Conservation (phyloP, 2,888 invertebrate species). For the Rotaria macrura region DNA sequence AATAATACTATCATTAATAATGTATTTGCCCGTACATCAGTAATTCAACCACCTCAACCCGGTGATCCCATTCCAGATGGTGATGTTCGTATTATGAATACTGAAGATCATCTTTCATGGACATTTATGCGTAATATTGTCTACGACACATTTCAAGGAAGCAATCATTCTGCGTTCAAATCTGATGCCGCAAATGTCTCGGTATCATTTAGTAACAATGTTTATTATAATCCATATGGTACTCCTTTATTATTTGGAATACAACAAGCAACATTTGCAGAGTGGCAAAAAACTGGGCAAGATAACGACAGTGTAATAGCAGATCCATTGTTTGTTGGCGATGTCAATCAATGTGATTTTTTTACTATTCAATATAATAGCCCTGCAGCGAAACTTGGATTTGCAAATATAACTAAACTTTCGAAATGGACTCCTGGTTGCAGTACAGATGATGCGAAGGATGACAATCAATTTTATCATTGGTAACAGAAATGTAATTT, state of each 20-base stretch:
- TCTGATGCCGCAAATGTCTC: neutral
- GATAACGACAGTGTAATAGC: neutral
- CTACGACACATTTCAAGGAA: neutral
- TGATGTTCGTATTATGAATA: neutral
- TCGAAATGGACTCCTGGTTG: neutral
- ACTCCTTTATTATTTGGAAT: neutral
- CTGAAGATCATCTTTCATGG: neutral
- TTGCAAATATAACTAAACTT: neutral
- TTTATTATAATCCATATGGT: neutral
- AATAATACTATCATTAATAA: neutral
- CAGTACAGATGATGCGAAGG: too few species aligned
- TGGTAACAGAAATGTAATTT: too few species aligned
- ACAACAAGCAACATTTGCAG: neutral
- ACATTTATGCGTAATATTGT: neutral
- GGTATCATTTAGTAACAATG: neutral
- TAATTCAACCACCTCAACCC: too few species aligned
- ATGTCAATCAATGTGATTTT: neutral
- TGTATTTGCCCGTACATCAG: neutral
- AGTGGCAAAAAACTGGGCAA: neutral
- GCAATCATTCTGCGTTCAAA: neutral
- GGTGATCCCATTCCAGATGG: neutral
- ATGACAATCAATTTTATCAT: too few species aligned
- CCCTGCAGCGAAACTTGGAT: neutral
- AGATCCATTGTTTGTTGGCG: neutral
- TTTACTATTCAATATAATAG: neutral